These are phyloP conservation scores for Sycophaga agraensis DNA, from an alignment of 1,140 invertebrate genomes.

Conservation along the genomic window DNA sequence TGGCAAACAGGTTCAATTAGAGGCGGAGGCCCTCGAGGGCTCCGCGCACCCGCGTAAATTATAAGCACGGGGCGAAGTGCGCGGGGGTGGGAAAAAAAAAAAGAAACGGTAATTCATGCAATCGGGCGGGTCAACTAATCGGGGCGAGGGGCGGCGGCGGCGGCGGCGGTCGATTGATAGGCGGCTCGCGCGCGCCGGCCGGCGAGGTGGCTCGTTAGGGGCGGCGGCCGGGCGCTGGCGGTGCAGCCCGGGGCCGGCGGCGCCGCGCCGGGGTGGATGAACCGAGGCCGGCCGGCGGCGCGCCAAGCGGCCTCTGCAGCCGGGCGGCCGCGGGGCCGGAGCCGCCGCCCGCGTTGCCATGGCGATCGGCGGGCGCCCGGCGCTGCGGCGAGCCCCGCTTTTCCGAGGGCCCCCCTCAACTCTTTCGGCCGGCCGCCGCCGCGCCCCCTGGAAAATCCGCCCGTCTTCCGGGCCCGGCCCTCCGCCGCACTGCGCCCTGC, in stretches of 20 bases:
- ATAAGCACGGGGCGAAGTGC: neutral
- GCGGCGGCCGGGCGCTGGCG: no score
- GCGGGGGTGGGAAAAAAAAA: neutral
- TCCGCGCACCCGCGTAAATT: neutral
- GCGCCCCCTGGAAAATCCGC: neutral
- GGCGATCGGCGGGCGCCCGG: no score
- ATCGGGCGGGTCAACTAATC: no score
- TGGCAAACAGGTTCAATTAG: slow-evolving; percentile 21
- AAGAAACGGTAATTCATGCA: neutral
- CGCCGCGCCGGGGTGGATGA: slow-evolving; percentile 16
- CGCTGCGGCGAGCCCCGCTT: no score
- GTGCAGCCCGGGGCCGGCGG: no score
- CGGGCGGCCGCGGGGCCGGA: no score
- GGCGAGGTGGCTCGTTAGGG: no score
- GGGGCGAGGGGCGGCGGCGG: neutral
- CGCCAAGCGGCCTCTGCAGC: neutral
- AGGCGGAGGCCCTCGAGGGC: no score
- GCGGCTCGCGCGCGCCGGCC: no score
- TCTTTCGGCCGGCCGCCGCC: neutral
- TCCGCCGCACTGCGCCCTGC: no score
- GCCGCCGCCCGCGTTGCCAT: no score
- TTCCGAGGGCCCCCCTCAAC: neutral
- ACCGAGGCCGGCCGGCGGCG: slow-evolving; percentile 13
- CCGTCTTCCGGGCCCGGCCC: no score
- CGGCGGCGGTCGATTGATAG: slow-evolving; percentile 4